phyloP scores from a whole-genome alignment of 2,113 vertebrate species.

The Microtus ochrogaster region DNA sequence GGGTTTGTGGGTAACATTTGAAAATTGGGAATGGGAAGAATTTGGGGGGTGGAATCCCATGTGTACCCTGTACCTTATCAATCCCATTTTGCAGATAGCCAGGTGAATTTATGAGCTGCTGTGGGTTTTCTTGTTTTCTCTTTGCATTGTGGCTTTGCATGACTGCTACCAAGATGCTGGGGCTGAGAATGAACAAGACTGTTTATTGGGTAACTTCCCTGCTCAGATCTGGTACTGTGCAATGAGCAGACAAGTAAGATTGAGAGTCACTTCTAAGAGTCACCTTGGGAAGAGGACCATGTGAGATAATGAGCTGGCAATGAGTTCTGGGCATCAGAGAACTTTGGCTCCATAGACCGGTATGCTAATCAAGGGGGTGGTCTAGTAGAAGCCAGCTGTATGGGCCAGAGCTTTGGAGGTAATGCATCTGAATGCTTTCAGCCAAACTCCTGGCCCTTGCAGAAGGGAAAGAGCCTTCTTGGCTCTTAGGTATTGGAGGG shows the following conservation, averaged over 20 bases:
- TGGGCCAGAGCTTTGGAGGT: not conserved
- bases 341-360: not conserved
- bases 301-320: not conserved
- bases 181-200: not conserved
- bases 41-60: not conserved
- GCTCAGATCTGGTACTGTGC: not conserved
- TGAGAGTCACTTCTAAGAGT: not conserved
- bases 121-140: not conserved
- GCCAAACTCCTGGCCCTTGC: not conserved
- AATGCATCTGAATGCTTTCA: not conserved
- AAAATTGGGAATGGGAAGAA: not conserved
- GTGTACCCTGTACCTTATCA: accelerated
- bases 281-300: not conserved
- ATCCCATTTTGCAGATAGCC: not conserved
- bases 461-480: not conserved
- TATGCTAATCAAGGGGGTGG: not conserved
- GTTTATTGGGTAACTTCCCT: not conserved
- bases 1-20: not conserved
- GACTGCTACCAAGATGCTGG: too few relatives aligned
- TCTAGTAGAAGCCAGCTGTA: not conserved
- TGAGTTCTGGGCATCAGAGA: not conserved
- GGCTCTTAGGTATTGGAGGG: not conserved
- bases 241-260: not conserved
- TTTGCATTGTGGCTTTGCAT: not conserved
- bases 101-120: not conserved